These are phyloP conservation scores for Polietes domitor DNA, from an alignment of 2,888 invertebrate species.

Conservation along the genomic window DNA sequence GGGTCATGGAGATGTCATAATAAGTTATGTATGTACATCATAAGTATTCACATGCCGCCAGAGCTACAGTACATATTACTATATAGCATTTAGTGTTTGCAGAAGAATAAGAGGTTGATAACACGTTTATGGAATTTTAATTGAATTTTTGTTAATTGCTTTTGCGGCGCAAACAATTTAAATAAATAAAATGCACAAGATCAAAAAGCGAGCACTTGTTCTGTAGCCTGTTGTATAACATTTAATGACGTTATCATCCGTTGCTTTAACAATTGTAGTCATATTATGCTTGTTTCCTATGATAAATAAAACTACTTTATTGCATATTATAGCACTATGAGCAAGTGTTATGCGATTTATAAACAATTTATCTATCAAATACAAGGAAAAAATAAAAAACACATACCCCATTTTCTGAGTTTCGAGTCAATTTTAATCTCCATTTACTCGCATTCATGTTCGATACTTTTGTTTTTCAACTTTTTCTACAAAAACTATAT, in stretches of 20 bases:
- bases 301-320: too few species aligned
- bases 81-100: background rate
- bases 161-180: constrained; percentile 18
- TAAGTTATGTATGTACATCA: background rate
- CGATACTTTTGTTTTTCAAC: too few species aligned
- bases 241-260: background rate
- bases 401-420: too few species aligned
- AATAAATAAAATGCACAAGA: background rate
- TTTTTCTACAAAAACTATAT: too few species aligned
- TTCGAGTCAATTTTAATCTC: too few species aligned
- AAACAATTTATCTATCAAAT: too few species aligned
- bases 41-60: too few species aligned
- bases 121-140: constrained; percentile 5
- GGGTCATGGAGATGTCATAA: constrained; percentile 5
- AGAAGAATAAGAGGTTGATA: constrained; percentile 14
- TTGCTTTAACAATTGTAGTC: background rate
- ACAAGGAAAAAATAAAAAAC: too few species aligned
- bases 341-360: too few species aligned
- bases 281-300: too few species aligned
- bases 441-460: too few species aligned
- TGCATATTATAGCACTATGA: too few species aligned
- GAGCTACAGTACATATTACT: background rate
- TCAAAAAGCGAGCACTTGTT: background rate
- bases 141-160: constrained; percentile 10
- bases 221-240: background rate